Conservation (phyloP, 2,888 invertebrate species). For the Drosophila trichaetosa region DNA sequence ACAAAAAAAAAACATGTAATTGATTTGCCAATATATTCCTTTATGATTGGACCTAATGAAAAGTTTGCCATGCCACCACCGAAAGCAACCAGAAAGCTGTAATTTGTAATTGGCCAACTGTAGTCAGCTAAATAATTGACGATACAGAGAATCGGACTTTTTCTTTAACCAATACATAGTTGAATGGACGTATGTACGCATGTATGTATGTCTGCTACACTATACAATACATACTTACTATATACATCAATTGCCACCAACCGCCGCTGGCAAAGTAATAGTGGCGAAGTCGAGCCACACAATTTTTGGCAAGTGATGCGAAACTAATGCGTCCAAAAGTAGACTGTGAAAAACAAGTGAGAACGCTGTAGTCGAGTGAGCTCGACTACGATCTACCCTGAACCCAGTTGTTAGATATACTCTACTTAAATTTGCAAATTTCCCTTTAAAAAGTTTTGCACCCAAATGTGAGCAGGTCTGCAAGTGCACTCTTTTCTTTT, state of each 20-base stretch:
- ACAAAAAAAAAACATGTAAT: conserved; percentile 49
- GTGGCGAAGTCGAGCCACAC: conserved; percentile 52
- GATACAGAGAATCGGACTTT: conserved; percentile 30
- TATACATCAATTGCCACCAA: conserved; percentile 66
- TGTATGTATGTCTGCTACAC: background rate
- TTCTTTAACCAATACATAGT: conserved; percentile 11
- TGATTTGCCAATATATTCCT: conserved; percentile 71
- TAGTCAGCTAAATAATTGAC: conserved; percentile 70
- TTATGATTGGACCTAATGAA: conserved; percentile 37
- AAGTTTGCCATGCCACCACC: conserved; percentile 21
- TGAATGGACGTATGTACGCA: conserved; percentile 4
- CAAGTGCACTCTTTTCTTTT: too few relatives aligned
- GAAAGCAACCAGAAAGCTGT: conserved; percentile 37
- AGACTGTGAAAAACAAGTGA: conserved; percentile 39
- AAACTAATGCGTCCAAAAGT: conserved; percentile 71
- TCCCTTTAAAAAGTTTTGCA: too few relatives aligned
- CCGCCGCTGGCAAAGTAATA: conserved; percentile 51
- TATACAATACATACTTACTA: conserved; percentile 10
- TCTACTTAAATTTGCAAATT: too few relatives aligned
- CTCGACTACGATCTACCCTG: too few relatives aligned
- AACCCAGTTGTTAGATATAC: too few relatives aligned
- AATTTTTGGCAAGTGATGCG: conserved; percentile 70
- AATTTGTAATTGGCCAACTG: conserved; percentile 71
- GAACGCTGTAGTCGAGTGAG: too few relatives aligned
- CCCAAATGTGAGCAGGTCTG: too few relatives aligned